Conservation (phyloP, 1,140 invertebrate genomes). For the Trichonephila inaurata region DNA sequence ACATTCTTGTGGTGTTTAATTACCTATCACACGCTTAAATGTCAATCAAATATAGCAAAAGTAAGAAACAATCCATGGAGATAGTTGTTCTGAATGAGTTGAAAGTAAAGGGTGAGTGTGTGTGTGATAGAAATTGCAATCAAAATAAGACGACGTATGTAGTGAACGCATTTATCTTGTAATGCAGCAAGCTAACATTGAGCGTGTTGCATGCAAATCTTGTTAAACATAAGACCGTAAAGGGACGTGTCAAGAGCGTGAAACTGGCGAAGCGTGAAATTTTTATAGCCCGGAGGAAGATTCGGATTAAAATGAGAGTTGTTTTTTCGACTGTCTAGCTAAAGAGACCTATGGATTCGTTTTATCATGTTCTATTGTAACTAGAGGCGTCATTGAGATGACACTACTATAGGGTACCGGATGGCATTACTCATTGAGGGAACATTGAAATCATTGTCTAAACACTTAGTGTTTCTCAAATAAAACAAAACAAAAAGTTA, state of each 20-base stretch:
- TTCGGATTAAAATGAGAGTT: constrained; percentile 1
- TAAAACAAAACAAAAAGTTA: no score
- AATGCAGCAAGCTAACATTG: constrained; percentile 20
- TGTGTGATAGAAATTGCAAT: constrained; percentile 16
- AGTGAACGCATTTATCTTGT: constrained; percentile 35
- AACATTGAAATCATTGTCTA: no score
- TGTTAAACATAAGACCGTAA: constrained; percentile 30
- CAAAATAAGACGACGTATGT: constrained; percentile 33
- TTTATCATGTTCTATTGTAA: neutral
- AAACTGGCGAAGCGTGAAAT: constrained; percentile 41
- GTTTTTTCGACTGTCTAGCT: neutral
- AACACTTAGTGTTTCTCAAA: no score
- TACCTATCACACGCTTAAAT: neutral
- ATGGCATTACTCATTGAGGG: no score
- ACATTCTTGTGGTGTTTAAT: neutral
- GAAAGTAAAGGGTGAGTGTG: neutral
- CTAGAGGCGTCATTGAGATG: no score
- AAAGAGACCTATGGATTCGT: neutral
- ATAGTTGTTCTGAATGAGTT: neutral
- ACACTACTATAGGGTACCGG: no score
- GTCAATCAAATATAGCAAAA: neutral
- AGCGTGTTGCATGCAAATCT: constrained; percentile 43
- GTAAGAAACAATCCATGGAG: neutral
- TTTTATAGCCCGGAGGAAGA: constrained; percentile 15
- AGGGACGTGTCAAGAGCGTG: constrained; percentile 28